Base-by-base conservation (phyloP, 2,113 vertebrate species). In the Holacanthus passer region DNA sequence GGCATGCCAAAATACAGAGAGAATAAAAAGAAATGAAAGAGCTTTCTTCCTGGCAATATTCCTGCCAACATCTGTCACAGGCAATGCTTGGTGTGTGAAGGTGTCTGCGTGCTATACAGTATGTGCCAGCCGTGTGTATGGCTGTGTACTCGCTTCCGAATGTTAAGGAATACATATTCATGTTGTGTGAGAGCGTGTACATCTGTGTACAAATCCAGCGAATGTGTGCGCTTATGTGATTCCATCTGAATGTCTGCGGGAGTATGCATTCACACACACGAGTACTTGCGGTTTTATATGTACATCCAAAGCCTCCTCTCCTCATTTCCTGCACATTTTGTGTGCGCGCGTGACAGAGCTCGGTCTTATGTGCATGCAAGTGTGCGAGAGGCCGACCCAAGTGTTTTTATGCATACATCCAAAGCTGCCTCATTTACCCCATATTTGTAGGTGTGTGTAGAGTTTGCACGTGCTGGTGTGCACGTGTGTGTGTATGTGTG, bases 31-130 rank as follows among this genome's bases (percentile, higher is more conserved):
- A 85, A 93, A 92, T 83, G 86, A 89, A 92, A 93, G 88, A 20
- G 81, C 91, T 93, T 88, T 92, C 89, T 94, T 91, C 88, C 90
- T 89, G 87, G 90, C 90, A 86, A 88, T 89, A 93, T 85, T 91
- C 85, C 89, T 91, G 95, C 93, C 92, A 94, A 92, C 91, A 95
- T 94, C 93, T 94, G 94, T 95, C 94, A 90, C 86, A 88, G 84
- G 91, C 88, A 79, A 83, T 62, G 92, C 88, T 91, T 32, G 75
- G 72, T 74, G 90, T 77, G 88, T 83, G 87, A 83, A 90, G 91
- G 89, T 72, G 85, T 84, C 70, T 85, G 43, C 14, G 58, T 8
- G 39, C 83, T 77, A 77, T 89, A 85, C 74, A 78, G 71, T 83
- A 63, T 80, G 78, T 74, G 79, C 65, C 73, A 88, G 65, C 87